Evolutionary conservation across 1,140 invertebrate genomes (phyloP), one percentile per base, ranked within the genome.

Genomic region (Zeugodacus cucurbitae): DNA sequence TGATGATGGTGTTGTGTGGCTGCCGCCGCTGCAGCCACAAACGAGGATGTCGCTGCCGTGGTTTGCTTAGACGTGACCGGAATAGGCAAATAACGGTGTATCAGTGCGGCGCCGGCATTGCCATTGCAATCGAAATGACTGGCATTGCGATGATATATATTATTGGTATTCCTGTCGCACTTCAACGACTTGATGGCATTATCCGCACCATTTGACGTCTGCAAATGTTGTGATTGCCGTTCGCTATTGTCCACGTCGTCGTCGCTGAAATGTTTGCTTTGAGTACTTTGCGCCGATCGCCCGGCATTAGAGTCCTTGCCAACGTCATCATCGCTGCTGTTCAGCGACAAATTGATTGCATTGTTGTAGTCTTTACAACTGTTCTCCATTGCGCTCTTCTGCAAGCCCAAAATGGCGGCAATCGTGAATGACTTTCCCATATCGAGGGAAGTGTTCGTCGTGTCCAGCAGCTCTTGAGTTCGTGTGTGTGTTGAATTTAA

Each of bases 361-460:
- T 91, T 93, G 90, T 92, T 93, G 90, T 92, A 93, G 78, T 93
- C 92, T 89, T 93, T 93, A n/a, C 91, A 89, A 37, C 91, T 91
- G 86, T 86, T 91, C 85, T 90, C 89, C 32, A 90, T 90, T 14
- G 89, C 89, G 62, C 90, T 90, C 86, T 94, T 93, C 70, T 94
- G 93, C 85, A 96, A 93, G 10, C 96, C 96, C n/a, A 97, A 94
- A 90, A 97, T 97, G 26, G 96, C 96, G 89, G 97, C 97, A 90
- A 97, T 97, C 29, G 96, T 97, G 90, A 97, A 97, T 2, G 96
- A 96, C 91, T 96, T 96, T 41, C 94, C 93, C 88, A 92, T 91
- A 88, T 93, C 93, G 89, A 93, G 91, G 89, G 93, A 91, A 90
- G 92, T 92, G 91, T 91, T 91, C 89, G 91, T 90, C 89, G 91